Percentiles rank a stretch among this genome's conserved stretches.
These are phyloP conservation scores for Malurus leucopterus DNA, from an alignment of 2,797 vertebrate species.

Conservation along the genomic window DNA sequence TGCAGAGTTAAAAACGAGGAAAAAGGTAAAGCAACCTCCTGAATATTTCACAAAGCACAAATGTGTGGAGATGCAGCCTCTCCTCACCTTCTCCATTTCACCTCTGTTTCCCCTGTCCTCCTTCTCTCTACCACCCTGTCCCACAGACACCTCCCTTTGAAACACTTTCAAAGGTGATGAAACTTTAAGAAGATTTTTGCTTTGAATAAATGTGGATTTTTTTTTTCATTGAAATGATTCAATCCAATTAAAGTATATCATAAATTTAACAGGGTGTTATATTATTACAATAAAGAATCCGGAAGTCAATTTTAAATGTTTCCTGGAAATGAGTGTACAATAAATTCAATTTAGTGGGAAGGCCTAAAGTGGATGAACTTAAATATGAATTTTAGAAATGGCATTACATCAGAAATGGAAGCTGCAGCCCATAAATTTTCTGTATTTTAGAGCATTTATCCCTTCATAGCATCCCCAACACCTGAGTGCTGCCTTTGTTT, in stretches of 20 bases:
- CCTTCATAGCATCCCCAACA: neutral
- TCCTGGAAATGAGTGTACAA: neutral
- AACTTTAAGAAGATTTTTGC: neutral
- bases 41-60: constrained; percentile 19
- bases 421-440: neutral
- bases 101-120: neutral
- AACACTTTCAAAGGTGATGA: neutral
- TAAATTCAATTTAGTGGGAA: neutral
- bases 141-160: neutral
- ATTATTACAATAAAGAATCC: neutral
- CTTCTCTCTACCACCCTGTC: neutral
- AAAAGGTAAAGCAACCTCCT: neutral
- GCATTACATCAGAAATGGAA: neutral
- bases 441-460: neutral
- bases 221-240: neutral
- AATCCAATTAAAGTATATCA: neutral
- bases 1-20: neutral
- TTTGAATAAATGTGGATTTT: neutral
- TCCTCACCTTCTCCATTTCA: neutral
- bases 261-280: neutral
- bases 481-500: neutral
- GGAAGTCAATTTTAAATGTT: neutral
- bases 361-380: neutral
- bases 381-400: neutral
- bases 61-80: neutral